Base-by-base conservation (phyloP, 2,113 vertebrate genomes). In the Neodontobutis hainanensis region DNA sequence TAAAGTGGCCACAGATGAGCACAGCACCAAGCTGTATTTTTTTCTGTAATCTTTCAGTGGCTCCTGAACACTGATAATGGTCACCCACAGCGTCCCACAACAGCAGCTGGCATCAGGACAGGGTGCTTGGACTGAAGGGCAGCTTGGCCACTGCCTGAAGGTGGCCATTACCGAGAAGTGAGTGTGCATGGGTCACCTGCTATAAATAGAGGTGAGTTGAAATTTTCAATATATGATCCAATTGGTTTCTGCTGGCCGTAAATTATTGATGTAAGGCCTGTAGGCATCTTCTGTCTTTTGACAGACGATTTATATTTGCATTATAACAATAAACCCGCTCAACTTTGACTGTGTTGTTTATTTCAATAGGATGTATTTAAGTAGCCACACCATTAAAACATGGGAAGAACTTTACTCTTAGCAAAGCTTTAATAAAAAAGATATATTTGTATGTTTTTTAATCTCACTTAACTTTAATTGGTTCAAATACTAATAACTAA, bases 251-350 rank as follows among this genome's bases (percentile, higher is more conserved):
- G 76, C 73, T 53, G 44, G 40, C 15, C 48, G 70, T 80, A 35
- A 68, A 78, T 84, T 87, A 87, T 79, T 78, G 65, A 84, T 79
- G 51, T 65, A 65, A 65, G 68, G 52, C 64, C 75, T 83, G 75
- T 58, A 61, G 71, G 69, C 68, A 64, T 47, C 62, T 15, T 34
- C 14, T 51, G 10, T 16, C 70, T 79, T 72, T 48, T 38, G 45
- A 62, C 50, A 10, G 8, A 27, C 4, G 55, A 35, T 5, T 59
- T 38, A 19, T 36, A 0, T 0, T 50, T 44, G 32, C 45, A 7
- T 47, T 49, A 57, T 67, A 38, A 73, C 11, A 44, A 16, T 35
- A 42, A 51, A 36, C 34, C 48, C 50, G 32, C 19, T 61, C 5
- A 43, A 48, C 40, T 2, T 12, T 53, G 27, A 64, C 19, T 35